Percentiles rank a stretch among this genome's conserved stretches.
Conservation (phyloP, 2,797 vertebrate species). For the Clamator glandarius region DNA sequence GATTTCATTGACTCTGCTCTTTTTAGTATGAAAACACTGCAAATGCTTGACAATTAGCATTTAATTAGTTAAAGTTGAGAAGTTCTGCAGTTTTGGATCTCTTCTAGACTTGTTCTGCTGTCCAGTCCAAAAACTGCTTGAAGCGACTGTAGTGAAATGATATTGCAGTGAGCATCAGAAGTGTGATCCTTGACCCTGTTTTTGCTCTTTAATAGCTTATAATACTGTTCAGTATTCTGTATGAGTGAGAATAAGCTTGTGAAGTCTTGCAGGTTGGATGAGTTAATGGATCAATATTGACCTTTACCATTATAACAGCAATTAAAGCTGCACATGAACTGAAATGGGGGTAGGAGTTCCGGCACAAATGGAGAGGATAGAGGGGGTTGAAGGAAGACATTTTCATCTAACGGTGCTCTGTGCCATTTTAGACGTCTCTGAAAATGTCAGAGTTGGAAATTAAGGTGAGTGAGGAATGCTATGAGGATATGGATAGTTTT, state of each 20-base stretch:
- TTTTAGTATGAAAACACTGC: background rate
- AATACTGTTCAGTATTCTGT: conserved; percentile 6
- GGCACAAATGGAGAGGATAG: background rate
- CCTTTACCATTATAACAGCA: conserved; percentile 34
- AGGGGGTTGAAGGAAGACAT: background rate
- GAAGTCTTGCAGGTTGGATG: conserved; percentile 7
- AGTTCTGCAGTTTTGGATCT: background rate
- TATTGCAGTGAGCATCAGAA: background rate
- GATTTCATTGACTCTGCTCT: background rate
- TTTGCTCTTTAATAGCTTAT: background rate
- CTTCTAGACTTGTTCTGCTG: background rate
- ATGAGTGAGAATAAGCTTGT: conserved; percentile 32
- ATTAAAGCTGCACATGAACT: conserved; percentile 42
- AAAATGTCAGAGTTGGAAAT: background rate
- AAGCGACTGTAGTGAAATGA: background rate
- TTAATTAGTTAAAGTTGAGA: background rate
- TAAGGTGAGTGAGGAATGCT: background rate
- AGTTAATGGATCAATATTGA: conserved; percentile 46
- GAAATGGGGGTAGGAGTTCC: background rate
- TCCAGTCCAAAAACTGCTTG: background rate
- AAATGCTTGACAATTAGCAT: background rate
- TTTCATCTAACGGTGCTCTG: background rate
- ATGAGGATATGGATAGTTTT: background rate
- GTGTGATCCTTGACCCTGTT: conserved; percentile 23
- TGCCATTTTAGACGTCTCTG: background rate